Conservation (phyloP, 2,888 invertebrate species). For the Vanessa cardui region DNA sequence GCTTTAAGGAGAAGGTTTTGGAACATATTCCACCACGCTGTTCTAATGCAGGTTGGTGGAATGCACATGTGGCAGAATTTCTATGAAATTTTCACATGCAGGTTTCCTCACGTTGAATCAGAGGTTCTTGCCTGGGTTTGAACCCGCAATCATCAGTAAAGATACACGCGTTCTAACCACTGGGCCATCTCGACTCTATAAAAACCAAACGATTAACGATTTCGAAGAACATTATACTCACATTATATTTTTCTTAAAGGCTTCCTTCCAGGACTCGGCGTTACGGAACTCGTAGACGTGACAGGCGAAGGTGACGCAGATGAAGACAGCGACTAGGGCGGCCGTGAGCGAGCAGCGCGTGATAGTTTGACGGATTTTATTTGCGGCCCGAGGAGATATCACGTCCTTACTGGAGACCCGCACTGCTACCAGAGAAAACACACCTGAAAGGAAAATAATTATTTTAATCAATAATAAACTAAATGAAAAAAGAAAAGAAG, state of each 20-base stretch:
- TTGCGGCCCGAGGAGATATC: conserved; percentile 91
- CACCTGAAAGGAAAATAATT: conserved; percentile 74
- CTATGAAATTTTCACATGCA: no score
- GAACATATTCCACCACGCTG: no score
- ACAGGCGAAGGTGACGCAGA: conserved; percentile 90
- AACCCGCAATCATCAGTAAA: no score
- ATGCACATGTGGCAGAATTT: no score
- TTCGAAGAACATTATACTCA: conserved; percentile 75
- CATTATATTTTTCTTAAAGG: conserved; percentile 91
- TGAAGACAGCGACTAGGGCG: conserved; percentile 88
- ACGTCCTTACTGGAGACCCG: conserved; percentile 92
- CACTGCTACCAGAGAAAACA: conserved; percentile 90
- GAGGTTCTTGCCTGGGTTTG: no score
- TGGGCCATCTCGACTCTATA: no score
- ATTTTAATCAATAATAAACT: background rate
- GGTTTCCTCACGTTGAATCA: no score
- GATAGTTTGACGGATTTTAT: conserved; percentile 93
- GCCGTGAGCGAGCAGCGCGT: conserved; percentile 93
- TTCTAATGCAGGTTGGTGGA: no score
- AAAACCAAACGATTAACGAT: no score
- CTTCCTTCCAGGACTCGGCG: conserved; percentile 88
- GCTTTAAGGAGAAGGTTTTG: no score
- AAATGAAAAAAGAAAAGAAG: background rate
- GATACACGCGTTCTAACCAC: no score
- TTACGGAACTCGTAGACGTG: conserved; percentile 92